Percentiles rank a stretch among this genome's conserved stretches.
Evolutionary conservation across 1,140 invertebrate species (phyloP).

Genomic region (Trachymyrmex cornetzi): DNA sequence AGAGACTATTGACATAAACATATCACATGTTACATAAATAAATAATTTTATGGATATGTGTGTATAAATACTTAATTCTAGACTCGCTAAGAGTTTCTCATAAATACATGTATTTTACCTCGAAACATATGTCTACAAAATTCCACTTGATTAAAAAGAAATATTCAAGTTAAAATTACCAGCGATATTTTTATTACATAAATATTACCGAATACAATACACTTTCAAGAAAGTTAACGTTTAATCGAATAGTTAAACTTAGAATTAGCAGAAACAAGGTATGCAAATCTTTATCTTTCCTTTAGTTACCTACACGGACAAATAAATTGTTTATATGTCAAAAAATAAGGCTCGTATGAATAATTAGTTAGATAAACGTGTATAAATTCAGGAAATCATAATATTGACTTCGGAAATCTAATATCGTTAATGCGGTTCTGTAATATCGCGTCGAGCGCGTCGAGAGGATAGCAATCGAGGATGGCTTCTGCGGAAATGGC

Average conservation of each 20-base stretch:
- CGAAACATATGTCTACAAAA: background rate
- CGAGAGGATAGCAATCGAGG: background rate
- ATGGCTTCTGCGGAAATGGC: conserved; percentile 45
- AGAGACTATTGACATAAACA: conserved; percentile 43
- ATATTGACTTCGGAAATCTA: background rate
- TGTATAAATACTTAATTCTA: background rate
- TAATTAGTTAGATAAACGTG: background rate
- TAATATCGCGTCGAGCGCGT: conserved; percentile 19
- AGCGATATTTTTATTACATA: background rate
- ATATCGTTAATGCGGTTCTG: conserved; percentile 17
- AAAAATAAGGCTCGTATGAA: background rate
- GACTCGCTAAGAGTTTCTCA: background rate
- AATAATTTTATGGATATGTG: background rate
- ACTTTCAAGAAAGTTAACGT: background rate
- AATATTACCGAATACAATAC: background rate
- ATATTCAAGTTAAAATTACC: background rate
- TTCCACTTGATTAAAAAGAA: background rate
- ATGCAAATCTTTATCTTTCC: background rate
- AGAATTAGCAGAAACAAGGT: background rate
- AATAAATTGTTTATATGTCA: background rate
- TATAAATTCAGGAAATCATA: background rate
- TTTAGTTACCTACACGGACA: background rate
- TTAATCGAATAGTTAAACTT: background rate
- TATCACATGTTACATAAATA: background rate
- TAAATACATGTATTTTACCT: background rate